Conservation (phyloP, 2,113 vertebrate genomes). For the Mixornis gularis region DNA sequence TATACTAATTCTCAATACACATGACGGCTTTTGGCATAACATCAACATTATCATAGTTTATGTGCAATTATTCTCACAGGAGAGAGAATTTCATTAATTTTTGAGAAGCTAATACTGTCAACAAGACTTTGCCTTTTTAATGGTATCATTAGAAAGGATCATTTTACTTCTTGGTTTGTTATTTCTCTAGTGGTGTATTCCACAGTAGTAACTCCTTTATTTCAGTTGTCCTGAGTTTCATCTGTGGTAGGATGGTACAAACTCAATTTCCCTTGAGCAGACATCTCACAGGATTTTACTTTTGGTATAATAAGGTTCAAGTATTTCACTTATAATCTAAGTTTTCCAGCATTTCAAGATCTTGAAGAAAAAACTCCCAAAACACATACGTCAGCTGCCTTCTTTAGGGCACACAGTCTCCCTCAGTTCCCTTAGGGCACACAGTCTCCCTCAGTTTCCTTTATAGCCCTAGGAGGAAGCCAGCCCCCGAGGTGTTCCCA, state of each 20-base stretch:
- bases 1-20: neutral
- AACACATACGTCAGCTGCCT: accelerated
- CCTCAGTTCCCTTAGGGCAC: neutral
- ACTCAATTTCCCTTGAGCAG: neutral
- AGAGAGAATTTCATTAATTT: slow-evolving; percentile 36
- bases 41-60: neutral
- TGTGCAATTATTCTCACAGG: slow-evolving; percentile 27
- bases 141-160: neutral
- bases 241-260: neutral
- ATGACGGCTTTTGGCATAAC: neutral
- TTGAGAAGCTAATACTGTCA: neutral
- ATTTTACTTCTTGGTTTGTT: neutral
- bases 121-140: slow-evolving; percentile 9
- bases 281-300: neutral
- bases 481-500: neutral
- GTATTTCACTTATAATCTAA: neutral
- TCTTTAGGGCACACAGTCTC: neutral
- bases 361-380: neutral
- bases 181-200: neutral
- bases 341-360: neutral
- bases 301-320: neutral
- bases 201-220: neutral
- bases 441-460: neutral
- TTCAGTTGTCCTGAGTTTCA: neutral
- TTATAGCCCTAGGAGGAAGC: neutral